Base-by-base conservation (phyloP, 2,888 invertebrate genomes). In the Arctia plantaginis region DNA sequence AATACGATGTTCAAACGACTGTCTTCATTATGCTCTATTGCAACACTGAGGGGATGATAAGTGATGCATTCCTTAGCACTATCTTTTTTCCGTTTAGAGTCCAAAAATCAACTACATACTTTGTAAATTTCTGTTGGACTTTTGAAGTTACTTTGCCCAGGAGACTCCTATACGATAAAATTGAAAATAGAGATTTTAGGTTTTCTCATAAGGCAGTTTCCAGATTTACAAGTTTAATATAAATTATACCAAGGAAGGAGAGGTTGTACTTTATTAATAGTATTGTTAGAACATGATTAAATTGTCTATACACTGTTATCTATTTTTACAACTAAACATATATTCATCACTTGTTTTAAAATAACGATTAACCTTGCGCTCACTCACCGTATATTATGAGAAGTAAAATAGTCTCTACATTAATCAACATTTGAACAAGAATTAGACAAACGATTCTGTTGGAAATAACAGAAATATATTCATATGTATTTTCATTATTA, bases 401-500 rank as follows among this genome's bases (percentile, higher is more conserved):
- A 55, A 55, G n/a, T 23, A 23, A 55, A 55, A 55, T 27, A 85
- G 90, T 88, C 91, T 92, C 91, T 90, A 90, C 55, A 55, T 55
- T 55, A 55, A 55, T 55, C 55, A 55, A 55, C n/a, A 55, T 55
- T 55, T 55, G 10, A 55, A 55, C 55, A n/a, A 55, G 55, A 55
- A 55, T 55, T 55, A 55, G 55, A n/a, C 55, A 55, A 55, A 55
- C n/a, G n/a, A 30, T 62, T 62, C 15, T 62, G 59, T 59, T 55
- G 51, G 59, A 59, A 59, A 59, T 62, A 62, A 62, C 59, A 62
- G 27, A 62, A 62, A 30, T 30, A 62, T 62, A 62, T 30, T 30
- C 59, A 27, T 59, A 12, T 51, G 51, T 51, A 55, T 27, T 13
- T 27, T 15, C n/a, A 27, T n/a, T 75, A 65, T 82, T 78, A 75